Percentiles rank a stretch among this genome's conserved stretches.
phyloP scores from a whole-genome alignment of 2,888 invertebrate species.

The Cantharis rufa region DNA sequence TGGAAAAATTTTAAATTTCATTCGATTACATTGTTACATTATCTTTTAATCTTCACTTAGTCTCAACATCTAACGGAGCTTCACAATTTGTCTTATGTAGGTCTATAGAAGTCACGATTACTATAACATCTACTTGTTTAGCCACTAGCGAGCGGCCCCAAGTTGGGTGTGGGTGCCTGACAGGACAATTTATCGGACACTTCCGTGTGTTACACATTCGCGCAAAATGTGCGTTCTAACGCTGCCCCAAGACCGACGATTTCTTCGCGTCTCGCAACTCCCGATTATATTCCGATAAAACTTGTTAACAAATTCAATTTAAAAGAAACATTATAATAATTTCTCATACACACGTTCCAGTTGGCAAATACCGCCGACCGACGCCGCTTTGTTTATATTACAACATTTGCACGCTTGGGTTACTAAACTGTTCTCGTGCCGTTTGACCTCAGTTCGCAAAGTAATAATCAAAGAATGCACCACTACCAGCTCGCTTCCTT shows the following conservation, averaged over 20 bases:
- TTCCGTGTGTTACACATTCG: slow-evolving; percentile 47
- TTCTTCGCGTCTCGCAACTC: slow-evolving; percentile 19
- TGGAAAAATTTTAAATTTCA: background rate
- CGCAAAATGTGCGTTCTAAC: slow-evolving; percentile 21
- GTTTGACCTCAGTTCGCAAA: slow-evolving; percentile 20
- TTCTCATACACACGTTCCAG: slow-evolving; percentile 34
- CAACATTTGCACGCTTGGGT: slow-evolving; percentile 25
- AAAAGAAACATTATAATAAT: slow-evolving; percentile 28
- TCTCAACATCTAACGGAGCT: slow-evolving; percentile 46
- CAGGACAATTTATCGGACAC: slow-evolving; percentile 49
- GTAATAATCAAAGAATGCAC: background rate
- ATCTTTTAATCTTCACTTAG: slow-evolving; percentile 43
- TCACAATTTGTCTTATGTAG: slow-evolving; percentile 48
- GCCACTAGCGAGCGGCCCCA: slow-evolving; percentile 35
- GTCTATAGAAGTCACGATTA: slow-evolving; percentile 47
- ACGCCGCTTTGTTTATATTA: slow-evolving; percentile 25
- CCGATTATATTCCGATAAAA: slow-evolving; percentile 28
- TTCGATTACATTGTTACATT: slow-evolving; percentile 32
- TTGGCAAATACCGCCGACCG: slow-evolving; percentile 21
- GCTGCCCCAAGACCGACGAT: slow-evolving; percentile 15
- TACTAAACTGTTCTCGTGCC: slow-evolving; percentile 31
- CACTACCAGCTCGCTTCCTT: background rate
- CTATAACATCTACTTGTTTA: slow-evolving; percentile 36
- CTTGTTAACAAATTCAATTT: slow-evolving; percentile 29
- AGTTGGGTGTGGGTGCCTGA: slow-evolving; percentile 50